Conservation (phyloP, 2,797 vertebrate genomes). For the Platalea minor region DNA sequence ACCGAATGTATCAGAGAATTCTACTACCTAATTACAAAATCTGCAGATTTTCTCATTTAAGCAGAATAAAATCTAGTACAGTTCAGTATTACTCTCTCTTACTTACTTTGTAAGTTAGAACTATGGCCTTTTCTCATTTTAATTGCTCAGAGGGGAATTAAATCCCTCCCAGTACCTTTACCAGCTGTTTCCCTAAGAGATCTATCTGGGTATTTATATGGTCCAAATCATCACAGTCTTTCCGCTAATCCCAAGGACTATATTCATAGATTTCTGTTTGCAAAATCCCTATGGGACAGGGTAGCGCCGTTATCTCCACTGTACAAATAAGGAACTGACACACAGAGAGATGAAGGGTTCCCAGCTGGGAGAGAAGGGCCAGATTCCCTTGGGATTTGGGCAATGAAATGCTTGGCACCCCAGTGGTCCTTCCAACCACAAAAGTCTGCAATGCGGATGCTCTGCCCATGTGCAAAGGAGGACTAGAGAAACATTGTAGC, state of each 20-base stretch:
- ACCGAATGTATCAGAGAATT: slow-evolving; percentile 6
- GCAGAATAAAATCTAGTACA: background rate
- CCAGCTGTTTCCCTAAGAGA: slow-evolving; percentile 25
- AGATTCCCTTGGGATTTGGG: background rate
- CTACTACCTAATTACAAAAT: background rate
- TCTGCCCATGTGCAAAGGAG: background rate
- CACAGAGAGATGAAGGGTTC: background rate
- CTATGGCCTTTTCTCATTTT: slow-evolving; percentile 23
- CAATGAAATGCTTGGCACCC: background rate
- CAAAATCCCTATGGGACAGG: background rate
- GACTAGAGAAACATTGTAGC: background rate
- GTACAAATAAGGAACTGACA: slow-evolving; percentile 9
- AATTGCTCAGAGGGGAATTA: slow-evolving; percentile 35
- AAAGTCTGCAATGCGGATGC: background rate
- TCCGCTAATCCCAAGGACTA: slow-evolving; percentile 10
- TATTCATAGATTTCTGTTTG: slow-evolving; percentile 10
- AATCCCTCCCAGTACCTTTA: slow-evolving; percentile 15
- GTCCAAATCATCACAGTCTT: background rate
- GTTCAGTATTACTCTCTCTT: background rate
- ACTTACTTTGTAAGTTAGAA: slow-evolving; percentile 9
- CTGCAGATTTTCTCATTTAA: slow-evolving; percentile 26
- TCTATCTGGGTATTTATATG: background rate
- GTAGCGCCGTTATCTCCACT: background rate
- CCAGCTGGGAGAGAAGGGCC: background rate
- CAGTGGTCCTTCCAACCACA: background rate